Conservation (phyloP, 1,140 invertebrate species). For the Heliconius himera region DNA sequence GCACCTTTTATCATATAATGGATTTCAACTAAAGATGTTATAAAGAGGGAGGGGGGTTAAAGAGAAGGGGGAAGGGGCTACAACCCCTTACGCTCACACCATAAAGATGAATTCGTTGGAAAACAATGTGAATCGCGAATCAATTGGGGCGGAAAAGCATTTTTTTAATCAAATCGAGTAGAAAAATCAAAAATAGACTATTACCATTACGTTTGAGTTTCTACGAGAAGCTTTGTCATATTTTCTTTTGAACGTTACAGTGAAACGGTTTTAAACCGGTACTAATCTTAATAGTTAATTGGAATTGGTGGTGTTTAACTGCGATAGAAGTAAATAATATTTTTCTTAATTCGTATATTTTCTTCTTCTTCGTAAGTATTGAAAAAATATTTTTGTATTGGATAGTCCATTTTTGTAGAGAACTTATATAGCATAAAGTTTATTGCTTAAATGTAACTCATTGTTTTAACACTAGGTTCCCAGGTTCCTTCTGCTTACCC, state of each 20-base stretch:
- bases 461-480: too few relatives aligned
- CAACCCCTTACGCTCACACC: neutral
- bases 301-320: neutral
- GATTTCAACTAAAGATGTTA: constrained; percentile 1
- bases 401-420: too few relatives aligned
- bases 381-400: too few relatives aligned
- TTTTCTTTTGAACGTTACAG: constrained; percentile 53
- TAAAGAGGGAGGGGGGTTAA: neutral
- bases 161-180: constrained; percentile 66
- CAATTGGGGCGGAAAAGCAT: constrained; percentile 55
- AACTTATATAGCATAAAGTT: too few relatives aligned
- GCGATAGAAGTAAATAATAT: neutral
- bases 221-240: constrained; percentile 67
- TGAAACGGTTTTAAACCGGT: neutral
- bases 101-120: constrained; percentile 13
- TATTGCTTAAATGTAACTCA: too few relatives aligned
- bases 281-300: neutral
- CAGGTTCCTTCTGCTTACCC: too few relatives aligned
- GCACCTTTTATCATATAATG: constrained; percentile 11
- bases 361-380: too few relatives aligned
- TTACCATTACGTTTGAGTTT: constrained; percentile 66
- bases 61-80: neutral
- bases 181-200: constrained; percentile 54
- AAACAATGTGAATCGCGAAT: constrained; percentile 38
- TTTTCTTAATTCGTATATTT: neutral